A percentile compares a stretch with the other conserved stretches of the same genome.
Evolutionary conservation across 2,888 invertebrate species (phyloP).

Genomic region (Junonia oenone): DNA sequence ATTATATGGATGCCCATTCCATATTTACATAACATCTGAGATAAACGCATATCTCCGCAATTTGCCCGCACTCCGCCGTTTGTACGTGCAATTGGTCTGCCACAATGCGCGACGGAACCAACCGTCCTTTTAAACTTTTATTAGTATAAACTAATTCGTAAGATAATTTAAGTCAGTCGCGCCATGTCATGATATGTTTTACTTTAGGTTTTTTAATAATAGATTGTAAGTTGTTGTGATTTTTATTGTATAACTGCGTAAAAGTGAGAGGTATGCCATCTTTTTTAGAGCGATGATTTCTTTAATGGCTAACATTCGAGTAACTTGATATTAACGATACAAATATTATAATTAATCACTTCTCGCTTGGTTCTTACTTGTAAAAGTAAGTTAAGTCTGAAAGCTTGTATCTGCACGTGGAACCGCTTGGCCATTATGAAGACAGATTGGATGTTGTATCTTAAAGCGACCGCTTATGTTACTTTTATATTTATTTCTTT

Average conservation of each 20-base stretch:
- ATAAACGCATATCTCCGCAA: slow-evolving; percentile 7
- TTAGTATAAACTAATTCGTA: slow-evolving; percentile 40
- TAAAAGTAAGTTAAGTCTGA: slow-evolving; percentile 12
- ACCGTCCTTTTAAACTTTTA: slow-evolving; percentile 40
- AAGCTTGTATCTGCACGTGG: slow-evolving; percentile 7
- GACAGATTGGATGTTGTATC: background rate
- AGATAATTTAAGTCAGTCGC: slow-evolving; percentile 70
- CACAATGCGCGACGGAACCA: slow-evolving; percentile 40
- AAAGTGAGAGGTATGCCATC: slow-evolving; percentile 26
- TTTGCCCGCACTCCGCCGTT: slow-evolving; percentile 13
- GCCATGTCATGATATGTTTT: slow-evolving; percentile 67
- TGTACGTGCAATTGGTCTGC: slow-evolving; percentile 38
- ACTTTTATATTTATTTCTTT: slow-evolving; percentile 22
- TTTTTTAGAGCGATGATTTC: slow-evolving; percentile 14
- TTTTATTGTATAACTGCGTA: slow-evolving; percentile 37
- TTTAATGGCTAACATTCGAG: slow-evolving; percentile 10
- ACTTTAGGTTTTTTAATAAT: slow-evolving; percentile 46
- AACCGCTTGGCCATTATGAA: background rate
- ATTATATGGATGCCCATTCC: slow-evolving; percentile 22
- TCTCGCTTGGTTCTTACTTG: slow-evolving; percentile 24
- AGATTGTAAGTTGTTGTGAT: slow-evolving; percentile 47
- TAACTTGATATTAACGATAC: slow-evolving; percentile 7
- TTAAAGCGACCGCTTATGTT: background rate
- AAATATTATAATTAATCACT: slow-evolving; percentile 9
- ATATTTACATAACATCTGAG: slow-evolving; percentile 24